Percentiles rank a stretch among this genome's conserved stretches.
Evolutionary conservation across 1,140 invertebrate genomes (phyloP).

Genomic region (Eufriesea mexicana): DNA sequence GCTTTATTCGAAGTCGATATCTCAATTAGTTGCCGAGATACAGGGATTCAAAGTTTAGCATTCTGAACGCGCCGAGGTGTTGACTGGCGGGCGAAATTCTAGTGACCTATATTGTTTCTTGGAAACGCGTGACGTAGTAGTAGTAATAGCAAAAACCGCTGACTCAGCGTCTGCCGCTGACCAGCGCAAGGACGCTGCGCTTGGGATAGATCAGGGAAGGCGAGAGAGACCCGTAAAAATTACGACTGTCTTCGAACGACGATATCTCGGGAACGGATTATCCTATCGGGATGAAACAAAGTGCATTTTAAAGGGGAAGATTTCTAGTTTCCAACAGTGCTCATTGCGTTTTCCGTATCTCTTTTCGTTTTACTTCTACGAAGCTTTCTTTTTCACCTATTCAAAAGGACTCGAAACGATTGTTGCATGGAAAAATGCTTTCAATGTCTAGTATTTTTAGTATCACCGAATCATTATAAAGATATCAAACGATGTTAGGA

Average conservation of each 20-base stretch:
- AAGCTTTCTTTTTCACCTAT: no score
- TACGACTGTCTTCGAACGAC: background rate
- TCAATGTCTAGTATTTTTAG: no score
- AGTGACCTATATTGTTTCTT: slow-evolving; percentile 10
- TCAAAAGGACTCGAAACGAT: no score
- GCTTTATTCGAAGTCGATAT: background rate
- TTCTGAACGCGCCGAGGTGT: no score
- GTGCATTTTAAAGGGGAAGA: background rate
- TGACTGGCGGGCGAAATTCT: background rate
- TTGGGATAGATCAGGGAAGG: background rate
- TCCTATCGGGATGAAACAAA: background rate
- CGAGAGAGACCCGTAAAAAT: background rate
- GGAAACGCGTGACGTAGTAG: background rate
- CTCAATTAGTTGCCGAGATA: slow-evolving; percentile 5
- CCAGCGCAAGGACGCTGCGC: background rate
- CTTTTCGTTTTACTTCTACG: no score
- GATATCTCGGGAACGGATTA: background rate
- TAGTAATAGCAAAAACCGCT: background rate
- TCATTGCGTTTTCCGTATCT: no score
- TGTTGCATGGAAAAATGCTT: no score
- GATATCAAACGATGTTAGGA: no score
- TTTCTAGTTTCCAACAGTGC: no score
- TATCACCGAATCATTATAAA: no score
- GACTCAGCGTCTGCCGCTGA: background rate
- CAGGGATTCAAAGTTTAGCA: background rate